Evolutionary conservation across 2,797 vertebrate genomes (phyloP), one percentile per base, ranked within the genome.

Genomic region (Coreius guichenoti): DNA sequence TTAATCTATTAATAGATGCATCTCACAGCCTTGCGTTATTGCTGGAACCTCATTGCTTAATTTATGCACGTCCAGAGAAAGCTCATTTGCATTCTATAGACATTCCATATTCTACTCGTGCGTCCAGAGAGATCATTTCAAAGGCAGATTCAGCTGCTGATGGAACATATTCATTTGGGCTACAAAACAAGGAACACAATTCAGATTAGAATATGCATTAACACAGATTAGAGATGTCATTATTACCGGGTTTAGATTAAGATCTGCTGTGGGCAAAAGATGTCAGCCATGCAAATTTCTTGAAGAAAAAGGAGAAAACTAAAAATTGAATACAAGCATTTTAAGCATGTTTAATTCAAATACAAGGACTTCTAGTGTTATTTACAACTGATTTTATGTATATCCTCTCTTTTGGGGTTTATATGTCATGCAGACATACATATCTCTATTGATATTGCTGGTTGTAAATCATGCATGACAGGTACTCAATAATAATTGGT

Each of bases 401-500:
- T 69, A 33, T 54, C 29, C 11, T 75, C 51, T 83, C 81, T 26
- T 68, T 39, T 61, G 77, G 70, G 69, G 61, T 72, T 47, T 72
- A 47, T 73, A 17, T 65, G 56, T 81, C 70, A 73, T 51, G 73
- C 92, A 94, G 93, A 93, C 92, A 92, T 91, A 91, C 92, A 92
- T 89, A 91, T 93, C 91, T 90, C 92, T 61, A 76, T 65, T 70
- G 68, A 84, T 23, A 63, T 31, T 21, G 56, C 16, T 77, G 91
- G 90, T 88, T 86, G 80, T 88, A 94, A 94, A 94, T 88, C 91
- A 93, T 90, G 93, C 95, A 93, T 96, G 96, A 96, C 97, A 97
- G 96, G 96, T 97, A 95, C 94, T 97, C 96, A 96, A 96, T 96
- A 96, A 96, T 96, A 95, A 96, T 93, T 95, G 96, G 93, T 93